phyloP scores from a whole-genome alignment of 2,113 vertebrate genomes.

The Hydropotes inermis region DNA sequence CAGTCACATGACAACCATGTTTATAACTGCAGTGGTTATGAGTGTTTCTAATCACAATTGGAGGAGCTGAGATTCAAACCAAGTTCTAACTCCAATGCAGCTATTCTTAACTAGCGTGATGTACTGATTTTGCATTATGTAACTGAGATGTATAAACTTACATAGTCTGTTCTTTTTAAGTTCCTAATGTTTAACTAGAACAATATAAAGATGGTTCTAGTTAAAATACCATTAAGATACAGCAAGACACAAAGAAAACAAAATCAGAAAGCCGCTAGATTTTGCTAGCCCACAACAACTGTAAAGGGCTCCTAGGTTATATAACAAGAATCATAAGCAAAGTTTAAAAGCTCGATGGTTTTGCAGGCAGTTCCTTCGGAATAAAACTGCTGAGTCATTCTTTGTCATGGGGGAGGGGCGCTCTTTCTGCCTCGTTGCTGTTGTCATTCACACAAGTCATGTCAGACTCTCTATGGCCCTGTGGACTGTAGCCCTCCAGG shows the following conservation, averaged over 20 bases:
- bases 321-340: not conserved
- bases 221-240: not conserved
- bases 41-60: not conserved
- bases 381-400: not conserved
- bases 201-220: not conserved
- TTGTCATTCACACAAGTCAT: not conserved
- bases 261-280: not conserved
- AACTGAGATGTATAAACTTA: not conserved
- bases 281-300: not conserved
- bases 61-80: not conserved
- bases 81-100: not conserved
- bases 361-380: not conserved
- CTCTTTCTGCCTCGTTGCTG: not conserved
- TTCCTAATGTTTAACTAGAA: not conserved
- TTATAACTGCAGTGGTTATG: not conserved
- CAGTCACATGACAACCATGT: not conserved
- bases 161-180: not conserved
- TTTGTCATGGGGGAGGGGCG: accelerated
- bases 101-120: not conserved
- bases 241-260: not conserved
- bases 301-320: not conserved
- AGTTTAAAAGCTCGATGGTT: not conserved
- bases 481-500: not conserved
- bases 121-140: not conserved
- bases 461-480: not conserved